Conservation (phyloP, 1,140 invertebrate genomes). For the Agrypnia vestita region DNA sequence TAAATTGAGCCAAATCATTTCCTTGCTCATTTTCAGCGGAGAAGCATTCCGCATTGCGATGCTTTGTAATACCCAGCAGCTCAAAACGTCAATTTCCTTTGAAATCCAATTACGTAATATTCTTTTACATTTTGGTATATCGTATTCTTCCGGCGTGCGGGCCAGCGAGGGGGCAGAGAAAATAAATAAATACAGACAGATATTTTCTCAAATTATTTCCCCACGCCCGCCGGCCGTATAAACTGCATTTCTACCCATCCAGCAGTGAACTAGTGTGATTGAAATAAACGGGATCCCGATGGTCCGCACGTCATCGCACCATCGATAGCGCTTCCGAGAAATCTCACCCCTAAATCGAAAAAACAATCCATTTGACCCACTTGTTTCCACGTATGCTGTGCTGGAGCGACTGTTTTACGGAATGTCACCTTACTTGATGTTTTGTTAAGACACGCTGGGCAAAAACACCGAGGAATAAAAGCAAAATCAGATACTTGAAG, state of each 20-base stretch:
- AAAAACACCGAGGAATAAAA: too few relatives aligned
- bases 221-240: conserved; percentile 47
- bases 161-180: conserved; percentile 28
- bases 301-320: background rate
- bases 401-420: too few relatives aligned
- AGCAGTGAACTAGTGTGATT: conserved; percentile 58
- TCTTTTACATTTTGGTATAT: conserved; percentile 28
- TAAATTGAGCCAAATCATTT: too few relatives aligned
- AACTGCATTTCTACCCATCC: conserved; percentile 59
- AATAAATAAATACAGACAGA: conserved; percentile 54
- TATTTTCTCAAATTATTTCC: conserved; percentile 59
- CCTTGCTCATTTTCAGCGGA: background rate
- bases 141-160: conserved; percentile 13
- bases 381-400: too few relatives aligned
- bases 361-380: too few relatives aligned
- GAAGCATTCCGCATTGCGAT: conserved; percentile 12
- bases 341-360: too few relatives aligned
- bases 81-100: conserved; percentile 47
- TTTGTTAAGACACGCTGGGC: too few relatives aligned
- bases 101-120: conserved; percentile 49
- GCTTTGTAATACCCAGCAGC: conserved; percentile 6
- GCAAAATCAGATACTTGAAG: too few relatives aligned
- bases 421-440: too few relatives aligned
- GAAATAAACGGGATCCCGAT: conserved; percentile 48
- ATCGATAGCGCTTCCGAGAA: background rate